Evolutionary conservation across 2,888 invertebrate genomes (phyloP).

Genomic region (Agrotis segetum): DNA sequence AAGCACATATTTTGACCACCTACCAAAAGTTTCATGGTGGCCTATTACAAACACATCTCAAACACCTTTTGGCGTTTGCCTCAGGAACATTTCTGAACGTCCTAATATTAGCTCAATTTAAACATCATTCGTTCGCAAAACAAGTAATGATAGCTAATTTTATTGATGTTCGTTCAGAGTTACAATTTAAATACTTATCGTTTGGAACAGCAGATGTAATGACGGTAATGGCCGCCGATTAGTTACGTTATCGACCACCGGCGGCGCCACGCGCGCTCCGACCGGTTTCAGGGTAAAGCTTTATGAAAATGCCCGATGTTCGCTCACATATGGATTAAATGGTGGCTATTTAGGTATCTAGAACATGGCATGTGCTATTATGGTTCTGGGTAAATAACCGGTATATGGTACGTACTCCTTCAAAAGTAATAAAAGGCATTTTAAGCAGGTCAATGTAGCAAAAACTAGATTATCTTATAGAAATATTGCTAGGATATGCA

Average conservation of each 20-base stretch:
- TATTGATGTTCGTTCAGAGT: conserved; percentile 55
- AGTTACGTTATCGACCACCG: conserved; percentile 81
- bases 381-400: background rate
- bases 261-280: conserved; percentile 67
- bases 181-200: conserved; percentile 60
- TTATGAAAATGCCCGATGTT: conserved; percentile 21
- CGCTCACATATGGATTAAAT: conserved; percentile 24
- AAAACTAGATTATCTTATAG: too few relatives aligned
- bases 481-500: too few relatives aligned
- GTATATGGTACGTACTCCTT: background rate
- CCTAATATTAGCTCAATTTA: conserved; percentile 51
- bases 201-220: conserved; percentile 70
- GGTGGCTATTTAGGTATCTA: background rate
- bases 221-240: conserved; percentile 81
- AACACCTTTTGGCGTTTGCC: conserved; percentile 41
- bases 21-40: background rate
- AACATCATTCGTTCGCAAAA: conserved; percentile 53
- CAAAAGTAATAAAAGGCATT: background rate
- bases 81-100: conserved; percentile 33
- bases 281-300: conserved; percentile 51
- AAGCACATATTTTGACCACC: conserved; percentile 26
- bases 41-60: conserved; percentile 27
- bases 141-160: conserved; percentile 62
- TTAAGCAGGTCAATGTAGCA: background rate
- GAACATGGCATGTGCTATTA: background rate